Conservation (phyloP, 2,113 vertebrate species). For the Ramphastos sulfuratus region DNA sequence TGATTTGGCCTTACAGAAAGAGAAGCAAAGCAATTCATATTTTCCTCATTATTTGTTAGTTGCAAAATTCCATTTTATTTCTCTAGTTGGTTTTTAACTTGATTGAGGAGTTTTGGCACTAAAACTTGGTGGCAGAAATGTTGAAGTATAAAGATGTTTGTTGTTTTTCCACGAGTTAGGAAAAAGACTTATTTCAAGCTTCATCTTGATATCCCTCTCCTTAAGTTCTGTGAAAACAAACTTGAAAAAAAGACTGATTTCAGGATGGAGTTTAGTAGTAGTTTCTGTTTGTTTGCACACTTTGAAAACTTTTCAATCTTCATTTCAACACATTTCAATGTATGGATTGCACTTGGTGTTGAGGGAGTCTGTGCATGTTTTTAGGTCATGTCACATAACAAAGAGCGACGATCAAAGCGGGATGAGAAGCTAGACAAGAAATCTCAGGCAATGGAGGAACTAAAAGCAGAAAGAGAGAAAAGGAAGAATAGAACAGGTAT, state of each 20-base stretch:
- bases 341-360: not conserved
- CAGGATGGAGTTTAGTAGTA: not conserved
- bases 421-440: conserved; percentile 98
- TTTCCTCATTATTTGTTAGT: not conserved
- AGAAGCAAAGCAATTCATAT: not conserved
- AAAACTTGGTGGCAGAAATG: not conserved
- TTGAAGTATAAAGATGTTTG: not conserved
- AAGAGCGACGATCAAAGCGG: conserved; percentile 94
- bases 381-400: conserved; percentile 98
- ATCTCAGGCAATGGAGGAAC: conserved; percentile 98
- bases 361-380: not conserved
- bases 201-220: not conserved
- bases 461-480: conserved; percentile 96
- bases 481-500: conserved; percentile 97
- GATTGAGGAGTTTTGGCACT: not conserved
- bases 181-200: not conserved
- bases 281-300: not conserved
- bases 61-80: not conserved
- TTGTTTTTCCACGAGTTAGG: not conserved
- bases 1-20: not conserved
- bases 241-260: not conserved
- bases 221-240: not conserved
- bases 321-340: not conserved
- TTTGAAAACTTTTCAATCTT: not conserved
- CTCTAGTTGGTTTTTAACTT: not conserved